phyloP scores from a whole-genome alignment of 2,113 vertebrate genomes.

The Paracanthobrama guichenoti region DNA sequence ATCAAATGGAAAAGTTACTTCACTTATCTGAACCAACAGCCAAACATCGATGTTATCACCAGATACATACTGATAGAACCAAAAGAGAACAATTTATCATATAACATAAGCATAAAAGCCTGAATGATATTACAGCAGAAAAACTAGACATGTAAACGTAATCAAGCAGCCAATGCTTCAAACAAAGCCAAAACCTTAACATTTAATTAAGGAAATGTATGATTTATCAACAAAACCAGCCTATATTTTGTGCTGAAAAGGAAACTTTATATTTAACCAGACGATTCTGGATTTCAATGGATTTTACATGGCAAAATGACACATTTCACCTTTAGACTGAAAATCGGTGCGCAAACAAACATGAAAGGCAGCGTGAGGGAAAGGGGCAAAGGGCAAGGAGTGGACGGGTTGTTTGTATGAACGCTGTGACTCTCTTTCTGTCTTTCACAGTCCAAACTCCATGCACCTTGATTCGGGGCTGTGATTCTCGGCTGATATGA shows the following conservation, averaged over 20 bases:
- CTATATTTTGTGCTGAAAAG: neutral
- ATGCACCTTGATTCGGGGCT: slow-evolving; percentile 7
- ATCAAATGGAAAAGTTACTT: neutral
- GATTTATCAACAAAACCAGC: neutral
- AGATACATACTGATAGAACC: neutral
- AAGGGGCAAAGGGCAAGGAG: slow-evolving; percentile 40
- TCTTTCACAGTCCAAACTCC: slow-evolving; percentile 50
- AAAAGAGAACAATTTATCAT: neutral
- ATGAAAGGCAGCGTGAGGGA: slow-evolving; percentile 19
- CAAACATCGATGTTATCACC: neutral
- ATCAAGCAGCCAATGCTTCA: neutral
- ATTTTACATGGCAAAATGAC: neutral
- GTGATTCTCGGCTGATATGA: neutral
- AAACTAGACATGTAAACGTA: neutral
- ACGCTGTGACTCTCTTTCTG: slow-evolving; percentile 1
- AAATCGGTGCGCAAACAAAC: slow-evolving; percentile 30
- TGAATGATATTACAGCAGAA: neutral
- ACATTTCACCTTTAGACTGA: slow-evolving; percentile 47
- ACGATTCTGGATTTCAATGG: neutral
- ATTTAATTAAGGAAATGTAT: neutral
- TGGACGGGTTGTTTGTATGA: slow-evolving; percentile 24
- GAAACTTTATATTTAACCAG: neutral
- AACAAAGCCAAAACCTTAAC: neutral
- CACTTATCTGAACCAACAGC: neutral
- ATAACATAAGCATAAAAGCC: neutral